Base-by-base conservation (phyloP, 30 jellyfish, hydroid and myxozoan genomes). In the Pelagia noctiluca region DNA sequence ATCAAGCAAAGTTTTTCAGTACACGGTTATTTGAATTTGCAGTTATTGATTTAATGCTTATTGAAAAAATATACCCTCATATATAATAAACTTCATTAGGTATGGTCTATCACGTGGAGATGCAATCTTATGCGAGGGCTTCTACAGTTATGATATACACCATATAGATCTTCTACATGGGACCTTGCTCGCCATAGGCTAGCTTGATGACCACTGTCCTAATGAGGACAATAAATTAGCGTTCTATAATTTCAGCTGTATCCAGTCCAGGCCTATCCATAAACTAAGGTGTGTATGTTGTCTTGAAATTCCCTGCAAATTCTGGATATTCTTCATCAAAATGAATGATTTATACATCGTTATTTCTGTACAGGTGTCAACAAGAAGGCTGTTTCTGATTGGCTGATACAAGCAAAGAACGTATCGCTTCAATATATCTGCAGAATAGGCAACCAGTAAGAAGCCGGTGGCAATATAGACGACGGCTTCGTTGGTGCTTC, bases 331-430 rank as follows among this genome's bases (percentile, higher is more conserved):
- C 50, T 65, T 70, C 30, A 63, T 78, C 89, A 63, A 46, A 28
- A 78, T 78, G 10, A 30, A 78, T 78, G 63, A 80, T 80, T 80
- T 21, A 80, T 67, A 50, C 32, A 42, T 54, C 47, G 78, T 82
- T 19, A 38, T 80, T 50, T 75, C 78, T 75, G 65, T 73, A 50
- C 92, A 82, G 92, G 92, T 82, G 86, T 82, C 86, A 82, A 82
- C 92, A 52, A 65, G 54, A 52, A 60, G 46, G 3, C 66, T 18
- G 71, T 25, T 72, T 53, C 66, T 80, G 84, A 80, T 80, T 80
- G 90, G 90, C 32, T 54, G 48, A 48, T 7, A 18, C 47, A 52
- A 79, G 28, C 22, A 64, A n/a, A 53, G 47, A 67, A 53, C 12
- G 53, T 63, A 75, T 67, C 79, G 61, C 46, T 52, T 21, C 42